Evolutionary conservation across 2,797 vertebrate genomes (phyloP), one percentile per base, ranked within the genome.

Genomic region (Oryzias sinensis): DNA sequence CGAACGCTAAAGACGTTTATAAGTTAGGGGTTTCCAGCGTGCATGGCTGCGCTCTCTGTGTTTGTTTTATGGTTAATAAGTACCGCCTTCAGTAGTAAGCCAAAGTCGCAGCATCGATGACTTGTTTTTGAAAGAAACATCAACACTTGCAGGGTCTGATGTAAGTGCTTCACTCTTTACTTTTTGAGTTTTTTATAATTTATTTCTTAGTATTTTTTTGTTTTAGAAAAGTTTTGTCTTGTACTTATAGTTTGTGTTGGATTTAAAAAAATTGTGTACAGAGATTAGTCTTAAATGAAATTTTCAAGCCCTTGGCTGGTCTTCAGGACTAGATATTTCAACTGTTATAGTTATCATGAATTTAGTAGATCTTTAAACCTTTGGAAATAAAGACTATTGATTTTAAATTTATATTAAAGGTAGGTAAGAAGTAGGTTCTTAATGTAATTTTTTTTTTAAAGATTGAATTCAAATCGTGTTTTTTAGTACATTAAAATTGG

Each of bases 21-120:
- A 45, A 11, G 18, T 9, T 33, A 53, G 43, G 56, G 49, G 33
- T 56, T 55, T 81, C 62, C 68, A 68, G 46, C 42, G 43, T 14
- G 53, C 59, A 42, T 16, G 29, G 48, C 43, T 5, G 15, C 59
- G 41, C 52, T 61, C 42, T 27, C 44, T 48, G 47, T 91, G 84
- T 93, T 92, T 92, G 87, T 77, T 87, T 81, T 81, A 59, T 85
- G 88, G 92, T 92, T 93, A 93, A 93, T 93, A 75, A 92, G 87
- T 93, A 88, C 67, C 66, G 73, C 51, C 61, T 7, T 63, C 69
- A 72, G 76, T 76, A 86, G 88, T 88, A 82, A 82, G 80, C 67
- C 67, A 76, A 78, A 64, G 75, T 59, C 50, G 49, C 70, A 46
- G 43, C 46, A 71, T 76, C 76, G 76, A 74, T 78, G 69, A 85